A percentile compares a stretch with the other conserved stretches of the same genome.
These are phyloP conservation scores for Sarcoramphus papa DNA, from an alignment of 2,797 vertebrate genomes.

Conservation along the genomic window DNA sequence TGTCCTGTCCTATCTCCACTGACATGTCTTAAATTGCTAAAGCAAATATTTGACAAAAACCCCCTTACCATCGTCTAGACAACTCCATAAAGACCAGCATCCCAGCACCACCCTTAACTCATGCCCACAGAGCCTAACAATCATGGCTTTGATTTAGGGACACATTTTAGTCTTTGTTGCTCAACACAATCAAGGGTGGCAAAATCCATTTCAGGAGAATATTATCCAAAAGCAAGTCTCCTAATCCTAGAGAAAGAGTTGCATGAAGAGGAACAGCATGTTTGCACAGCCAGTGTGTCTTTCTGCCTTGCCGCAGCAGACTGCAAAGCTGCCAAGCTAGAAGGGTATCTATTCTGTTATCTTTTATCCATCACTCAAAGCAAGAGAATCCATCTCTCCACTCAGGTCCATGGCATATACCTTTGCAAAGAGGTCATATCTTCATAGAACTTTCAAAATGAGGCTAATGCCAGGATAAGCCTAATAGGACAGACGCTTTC, in stretches of 20 bases:
- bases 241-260: neutral
- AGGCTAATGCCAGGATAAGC: neutral
- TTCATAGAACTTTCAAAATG: neutral
- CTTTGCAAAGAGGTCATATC: neutral
- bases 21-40: neutral
- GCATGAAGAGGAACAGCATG: neutral
- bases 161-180: neutral
- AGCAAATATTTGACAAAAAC: neutral
- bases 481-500: fast-evolving
- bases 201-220: neutral
- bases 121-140: neutral
- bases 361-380: neutral
- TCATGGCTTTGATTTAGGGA: neutral
- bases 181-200: neutral
- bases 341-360: neutral
- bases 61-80: neutral
- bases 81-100: neutral
- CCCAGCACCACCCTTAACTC: neutral
- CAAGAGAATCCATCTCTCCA: neutral
- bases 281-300: neutral
- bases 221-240: neutral
- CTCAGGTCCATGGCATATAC: neutral
- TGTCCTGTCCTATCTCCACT: neutral
- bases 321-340: neutral
- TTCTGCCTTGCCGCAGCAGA: neutral